Evolutionary conservation across 2,797 vertebrate genomes (phyloP).

Genomic region (Lepidocolaptes lacrymiger): DNA sequence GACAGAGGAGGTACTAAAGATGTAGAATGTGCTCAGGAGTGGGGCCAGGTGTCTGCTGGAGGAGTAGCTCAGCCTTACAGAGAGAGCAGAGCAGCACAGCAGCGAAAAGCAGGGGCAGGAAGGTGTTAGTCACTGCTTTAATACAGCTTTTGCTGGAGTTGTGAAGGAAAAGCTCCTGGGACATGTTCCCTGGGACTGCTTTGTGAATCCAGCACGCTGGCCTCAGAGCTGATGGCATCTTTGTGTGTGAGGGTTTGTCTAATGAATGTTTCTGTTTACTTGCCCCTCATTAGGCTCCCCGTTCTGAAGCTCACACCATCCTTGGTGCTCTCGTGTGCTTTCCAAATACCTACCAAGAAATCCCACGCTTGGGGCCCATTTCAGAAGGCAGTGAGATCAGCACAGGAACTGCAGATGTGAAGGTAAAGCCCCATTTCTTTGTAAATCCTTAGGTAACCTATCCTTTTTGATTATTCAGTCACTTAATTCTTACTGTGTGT

Average conservation of each 20-base stretch:
- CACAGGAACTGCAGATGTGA: constrained; percentile 83
- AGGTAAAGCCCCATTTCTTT: constrained; percentile 77
- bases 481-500: background rate
- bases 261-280: background rate
- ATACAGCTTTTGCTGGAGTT: background rate
- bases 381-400: constrained; percentile 78
- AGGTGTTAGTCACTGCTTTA: background rate
- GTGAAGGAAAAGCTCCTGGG: background rate
- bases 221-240: background rate
- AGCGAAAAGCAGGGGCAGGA: accelerated
- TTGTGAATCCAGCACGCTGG: background rate
- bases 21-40: background rate
- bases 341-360: constrained; percentile 89
- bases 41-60: background rate
- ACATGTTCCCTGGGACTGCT: too few relatives aligned
- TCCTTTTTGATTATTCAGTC: background rate
- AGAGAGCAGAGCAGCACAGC: background rate
- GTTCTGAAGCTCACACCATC: constrained; percentile 91
- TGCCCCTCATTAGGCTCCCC: constrained; percentile 82
- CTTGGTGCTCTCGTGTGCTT: constrained; percentile 96
- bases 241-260: accelerated
- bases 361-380: constrained; percentile 80
- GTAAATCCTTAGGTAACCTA: background rate
- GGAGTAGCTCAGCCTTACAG: background rate
- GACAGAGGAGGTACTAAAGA: background rate